These are phyloP conservation scores for Xyliphius kryptos DNA, from an alignment of 2,113 vertebrate genomes.

Conservation along the genomic window DNA sequence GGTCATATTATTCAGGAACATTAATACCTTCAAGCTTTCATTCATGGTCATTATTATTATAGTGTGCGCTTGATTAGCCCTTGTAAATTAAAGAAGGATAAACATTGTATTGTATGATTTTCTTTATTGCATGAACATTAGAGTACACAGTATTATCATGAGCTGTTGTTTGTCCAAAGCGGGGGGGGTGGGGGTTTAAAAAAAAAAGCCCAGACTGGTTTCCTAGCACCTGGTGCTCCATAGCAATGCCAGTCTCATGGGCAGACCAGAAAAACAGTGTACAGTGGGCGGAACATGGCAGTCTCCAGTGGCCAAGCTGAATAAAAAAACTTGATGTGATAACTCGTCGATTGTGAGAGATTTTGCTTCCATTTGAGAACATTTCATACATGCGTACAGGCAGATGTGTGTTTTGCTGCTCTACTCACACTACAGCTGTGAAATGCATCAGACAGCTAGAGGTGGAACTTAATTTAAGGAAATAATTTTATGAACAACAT, in stretches of 20 bases:
- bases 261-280: slow-evolving; percentile 1
- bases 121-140: too few relatives aligned
- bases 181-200: too few relatives aligned
- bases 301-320: slow-evolving; percentile 19
- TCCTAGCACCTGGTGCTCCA: slow-evolving; percentile 28
- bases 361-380: too few relatives aligned
- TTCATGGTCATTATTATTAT: not conserved
- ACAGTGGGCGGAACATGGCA: slow-evolving; percentile 9
- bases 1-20: too few relatives aligned
- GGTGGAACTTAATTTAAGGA: not conserved
- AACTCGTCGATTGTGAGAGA: too few relatives aligned
- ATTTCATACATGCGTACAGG: too few relatives aligned
- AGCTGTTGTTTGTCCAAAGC: not conserved
- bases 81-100: not conserved
- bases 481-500: slow-evolving; percentile 1
- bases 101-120: not conserved
- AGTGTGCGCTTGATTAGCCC: not conserved
- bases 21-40: too few relatives aligned
- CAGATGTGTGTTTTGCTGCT: too few relatives aligned
- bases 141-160: not conserved
- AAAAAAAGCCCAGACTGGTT: slow-evolving; percentile 4
- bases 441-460: slow-evolving; percentile 16
- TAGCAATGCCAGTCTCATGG: slow-evolving; percentile 35
- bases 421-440: too few relatives aligned
- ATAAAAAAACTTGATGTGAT: too few relatives aligned